A percentile compares a stretch with the other conserved stretches of the same genome.
These are phyloP conservation scores for Acrobasis repandana DNA, from an alignment of 2,888 invertebrate species.

Conservation along the genomic window DNA sequence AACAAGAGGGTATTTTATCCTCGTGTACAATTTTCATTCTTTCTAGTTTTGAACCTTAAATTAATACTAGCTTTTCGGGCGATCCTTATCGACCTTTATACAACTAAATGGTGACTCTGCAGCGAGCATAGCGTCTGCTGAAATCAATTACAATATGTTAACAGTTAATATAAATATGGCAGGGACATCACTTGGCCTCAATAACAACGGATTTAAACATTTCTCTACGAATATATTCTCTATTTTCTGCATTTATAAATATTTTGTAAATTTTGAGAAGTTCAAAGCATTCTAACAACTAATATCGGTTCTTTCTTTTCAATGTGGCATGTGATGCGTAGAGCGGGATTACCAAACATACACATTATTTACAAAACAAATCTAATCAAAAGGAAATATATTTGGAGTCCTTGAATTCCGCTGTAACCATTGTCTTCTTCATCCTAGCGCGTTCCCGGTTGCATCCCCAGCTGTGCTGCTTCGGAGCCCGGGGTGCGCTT, in stretches of 20 bases:
- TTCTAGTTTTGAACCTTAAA: no score
- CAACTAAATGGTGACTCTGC: background rate
- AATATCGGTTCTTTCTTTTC: conserved; percentile 6
- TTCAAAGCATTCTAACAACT: conserved; percentile 33
- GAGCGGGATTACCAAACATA: conserved; percentile 38
- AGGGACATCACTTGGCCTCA: background rate
- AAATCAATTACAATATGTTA: background rate
- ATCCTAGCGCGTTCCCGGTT: no score
- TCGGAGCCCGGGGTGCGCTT: no score
- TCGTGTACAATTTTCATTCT: no score
- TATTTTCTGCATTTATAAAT: background rate
- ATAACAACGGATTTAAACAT: background rate
- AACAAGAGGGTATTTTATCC: no score
- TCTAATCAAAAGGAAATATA: conserved; percentile 41
- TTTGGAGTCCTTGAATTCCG: conserved; percentile 50
- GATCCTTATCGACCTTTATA: background rate
- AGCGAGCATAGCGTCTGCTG: background rate
- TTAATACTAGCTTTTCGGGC: no score
- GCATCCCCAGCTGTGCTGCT: no score
- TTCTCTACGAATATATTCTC: background rate
- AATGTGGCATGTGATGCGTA: conserved; percentile 34
- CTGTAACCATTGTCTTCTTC: no score
- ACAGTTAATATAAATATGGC: background rate
- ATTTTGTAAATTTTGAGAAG: conserved; percentile 25
- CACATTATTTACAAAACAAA: conserved; percentile 60